These are phyloP conservation scores for Cirrhinus molitorella DNA, from an alignment of 2,797 vertebrate genomes.

Conservation along the genomic window DNA sequence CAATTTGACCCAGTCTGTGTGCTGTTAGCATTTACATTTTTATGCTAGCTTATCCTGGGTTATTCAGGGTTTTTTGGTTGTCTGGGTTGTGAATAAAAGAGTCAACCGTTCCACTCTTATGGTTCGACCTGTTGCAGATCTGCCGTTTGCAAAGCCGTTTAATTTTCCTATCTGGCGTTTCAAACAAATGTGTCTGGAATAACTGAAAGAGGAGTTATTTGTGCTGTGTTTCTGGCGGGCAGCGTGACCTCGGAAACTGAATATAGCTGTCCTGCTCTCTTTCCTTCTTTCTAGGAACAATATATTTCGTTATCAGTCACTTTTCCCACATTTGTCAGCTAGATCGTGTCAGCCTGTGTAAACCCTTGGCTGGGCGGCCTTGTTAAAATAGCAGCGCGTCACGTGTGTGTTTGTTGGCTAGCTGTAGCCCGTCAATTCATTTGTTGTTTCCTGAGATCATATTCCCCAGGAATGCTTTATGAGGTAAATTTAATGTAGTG, in stretches of 20 bases:
- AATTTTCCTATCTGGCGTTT: conserved; percentile 32
- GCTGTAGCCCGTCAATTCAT: conserved; percentile 10
- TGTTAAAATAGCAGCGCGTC: conserved; percentile 30
- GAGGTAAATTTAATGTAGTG: conserved; percentile 41
- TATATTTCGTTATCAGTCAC: conserved; percentile 22
- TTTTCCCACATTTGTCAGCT: conserved; percentile 21
- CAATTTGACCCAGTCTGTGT: not conserved
- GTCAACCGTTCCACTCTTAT: conserved; percentile 1
- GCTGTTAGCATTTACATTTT: not conserved
- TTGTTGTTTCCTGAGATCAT: conserved; percentile 48
- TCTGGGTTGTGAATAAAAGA: not conserved
- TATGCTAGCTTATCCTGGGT: conserved; percentile 17
- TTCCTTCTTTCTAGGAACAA: conserved; percentile 26
- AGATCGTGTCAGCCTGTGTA: conserved; percentile 7
- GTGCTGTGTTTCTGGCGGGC: not conserved
- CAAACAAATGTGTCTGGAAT: conserved; percentile 15
- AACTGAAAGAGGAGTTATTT: conserved; percentile 11
- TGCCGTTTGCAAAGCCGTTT: conserved; percentile 24
- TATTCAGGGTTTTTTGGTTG: not conserved
- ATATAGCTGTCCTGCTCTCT: not conserved
- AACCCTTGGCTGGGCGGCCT: conserved; percentile 15
- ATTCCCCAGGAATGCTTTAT: conserved; percentile 54
- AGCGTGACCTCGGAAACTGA: not conserved
- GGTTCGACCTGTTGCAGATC: not conserved
- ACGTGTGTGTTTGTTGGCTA: conserved; percentile 2